Evolutionary conservation across 1,140 invertebrate genomes (phyloP).

Genomic region (Drosophila asahinai): DNA sequence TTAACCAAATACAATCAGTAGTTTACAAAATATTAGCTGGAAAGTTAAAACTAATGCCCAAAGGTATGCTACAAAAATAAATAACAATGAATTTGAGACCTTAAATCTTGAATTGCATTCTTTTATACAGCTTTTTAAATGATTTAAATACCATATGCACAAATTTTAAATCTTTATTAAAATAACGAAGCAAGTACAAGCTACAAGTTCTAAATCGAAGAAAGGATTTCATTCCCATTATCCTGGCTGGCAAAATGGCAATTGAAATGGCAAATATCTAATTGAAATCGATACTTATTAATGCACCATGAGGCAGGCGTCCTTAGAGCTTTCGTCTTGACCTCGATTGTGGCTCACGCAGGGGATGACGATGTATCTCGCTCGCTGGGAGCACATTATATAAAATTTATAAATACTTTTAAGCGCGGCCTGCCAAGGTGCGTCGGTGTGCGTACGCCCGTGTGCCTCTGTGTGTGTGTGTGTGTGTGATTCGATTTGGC

Average conservation of each 20-base stretch:
- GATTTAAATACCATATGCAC: neutral
- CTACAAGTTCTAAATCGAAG: too few relatives aligned
- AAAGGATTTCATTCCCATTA: too few relatives aligned
- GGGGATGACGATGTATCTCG: conserved; percentile 54
- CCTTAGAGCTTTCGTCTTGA: neutral
- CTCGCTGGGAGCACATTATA: conserved; percentile 67
- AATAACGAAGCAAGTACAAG: too few relatives aligned
- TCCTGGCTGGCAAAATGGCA: too few relatives aligned
- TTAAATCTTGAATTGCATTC: too few relatives aligned
- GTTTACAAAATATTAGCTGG: too few relatives aligned
- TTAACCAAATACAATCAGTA: too few relatives aligned
- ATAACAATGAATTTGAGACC: too few relatives aligned
- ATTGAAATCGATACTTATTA: neutral
- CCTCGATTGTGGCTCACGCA: conserved; percentile 20
- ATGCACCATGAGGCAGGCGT: neutral
- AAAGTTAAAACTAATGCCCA: too few relatives aligned
- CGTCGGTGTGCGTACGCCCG: conserved; percentile 16
- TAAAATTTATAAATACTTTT: conserved; percentile 82
- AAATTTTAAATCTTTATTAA: too few relatives aligned
- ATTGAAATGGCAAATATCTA: neutral
- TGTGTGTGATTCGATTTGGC: conserved; percentile 32
- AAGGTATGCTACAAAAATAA: too few relatives aligned
- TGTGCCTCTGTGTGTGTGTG: neutral
- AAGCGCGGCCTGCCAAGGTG: conserved; percentile 68
- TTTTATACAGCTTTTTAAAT: neutral